Evolutionary conservation across 2,113 vertebrate species (phyloP).

Genomic region (Gorsachius goisagi): DNA sequence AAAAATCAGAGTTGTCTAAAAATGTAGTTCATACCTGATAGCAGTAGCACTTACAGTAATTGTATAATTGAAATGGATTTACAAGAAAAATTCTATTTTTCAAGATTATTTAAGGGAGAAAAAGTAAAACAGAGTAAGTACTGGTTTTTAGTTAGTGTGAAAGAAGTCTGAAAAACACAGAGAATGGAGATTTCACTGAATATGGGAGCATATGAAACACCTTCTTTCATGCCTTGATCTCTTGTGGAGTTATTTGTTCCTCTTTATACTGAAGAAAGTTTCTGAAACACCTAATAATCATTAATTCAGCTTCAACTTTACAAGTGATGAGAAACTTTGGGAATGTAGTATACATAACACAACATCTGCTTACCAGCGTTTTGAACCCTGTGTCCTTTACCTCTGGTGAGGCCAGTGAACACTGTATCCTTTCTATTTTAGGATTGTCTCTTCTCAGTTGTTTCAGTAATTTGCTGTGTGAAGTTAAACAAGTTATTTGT

Average conservation of each 20-base stretch:
- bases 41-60: not conserved
- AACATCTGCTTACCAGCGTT: slow-evolving; percentile 19
- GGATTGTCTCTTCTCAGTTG: slow-evolving; percentile 45
- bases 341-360: not conserved
- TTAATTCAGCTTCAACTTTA: slow-evolving; percentile 8
- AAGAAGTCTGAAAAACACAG: not conserved
- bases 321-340: not conserved
- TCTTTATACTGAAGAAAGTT: not conserved
- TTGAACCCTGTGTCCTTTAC: slow-evolving; percentile 49
- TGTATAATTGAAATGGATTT: not conserved
- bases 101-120: not conserved
- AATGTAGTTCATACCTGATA: not conserved
- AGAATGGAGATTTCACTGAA: not conserved
- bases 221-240: not conserved
- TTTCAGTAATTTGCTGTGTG: slow-evolving; percentile 53
- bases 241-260: not conserved
- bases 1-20: not conserved
- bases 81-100: not conserved
- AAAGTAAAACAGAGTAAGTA: not conserved
- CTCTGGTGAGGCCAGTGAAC: slow-evolving; percentile 35
- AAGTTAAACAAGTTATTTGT: slow-evolving; percentile 34
- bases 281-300: not conserved
- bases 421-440: slow-evolving; percentile 53
- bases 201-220: not conserved
- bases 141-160: not conserved